These are phyloP conservation scores for Naso thynnoides DNA, from an alignment of 2,797 vertebrate genomes.

Conservation along the genomic window DNA sequence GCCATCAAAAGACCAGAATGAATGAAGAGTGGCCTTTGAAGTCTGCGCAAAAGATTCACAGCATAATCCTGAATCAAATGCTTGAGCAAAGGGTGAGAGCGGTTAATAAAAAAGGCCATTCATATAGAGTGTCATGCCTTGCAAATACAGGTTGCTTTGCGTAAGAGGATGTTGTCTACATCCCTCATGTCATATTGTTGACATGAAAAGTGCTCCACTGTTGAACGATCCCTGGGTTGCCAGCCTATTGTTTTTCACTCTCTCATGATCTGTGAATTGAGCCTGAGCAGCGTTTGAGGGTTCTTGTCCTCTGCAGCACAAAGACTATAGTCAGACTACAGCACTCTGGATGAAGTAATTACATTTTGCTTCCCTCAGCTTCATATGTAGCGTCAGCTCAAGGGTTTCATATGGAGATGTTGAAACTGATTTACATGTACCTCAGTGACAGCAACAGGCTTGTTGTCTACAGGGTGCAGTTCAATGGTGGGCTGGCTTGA, in stretches of 20 bases:
- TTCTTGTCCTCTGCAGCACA: constrained; percentile 23
- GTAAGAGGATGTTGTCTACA: constrained; percentile 38
- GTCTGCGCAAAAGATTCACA: constrained; percentile 50
- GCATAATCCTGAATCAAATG: constrained; percentile 57
- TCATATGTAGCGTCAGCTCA: constrained; percentile 1
- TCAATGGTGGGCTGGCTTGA: not conserved
- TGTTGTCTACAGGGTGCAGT: not conserved
- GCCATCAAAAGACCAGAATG: constrained; percentile 57
- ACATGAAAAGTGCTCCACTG: constrained; percentile 43
- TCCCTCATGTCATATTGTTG: constrained; percentile 43
- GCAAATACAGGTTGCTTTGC: constrained; percentile 34
- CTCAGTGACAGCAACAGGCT: not conserved
- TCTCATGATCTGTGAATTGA: constrained; percentile 32
- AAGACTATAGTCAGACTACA: constrained; percentile 40
- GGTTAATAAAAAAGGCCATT: constrained; percentile 52
- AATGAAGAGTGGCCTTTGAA: constrained; percentile 60
- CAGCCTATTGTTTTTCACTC: constrained; percentile 33
- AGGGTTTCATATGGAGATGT: constrained; percentile 2
- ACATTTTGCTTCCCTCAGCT: constrained; percentile 20
- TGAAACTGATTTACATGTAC: not conserved
- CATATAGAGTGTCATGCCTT: constrained; percentile 25
- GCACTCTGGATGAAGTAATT: constrained; percentile 29
- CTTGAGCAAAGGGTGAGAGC: constrained; percentile 37
- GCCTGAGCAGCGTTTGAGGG: constrained; percentile 27
- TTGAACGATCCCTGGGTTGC: constrained; percentile 17